Evolutionary conservation across 2,888 invertebrate genomes (phyloP), one percentile per base, ranked within the genome.

Genomic region (Tetropium fuscum): DNA sequence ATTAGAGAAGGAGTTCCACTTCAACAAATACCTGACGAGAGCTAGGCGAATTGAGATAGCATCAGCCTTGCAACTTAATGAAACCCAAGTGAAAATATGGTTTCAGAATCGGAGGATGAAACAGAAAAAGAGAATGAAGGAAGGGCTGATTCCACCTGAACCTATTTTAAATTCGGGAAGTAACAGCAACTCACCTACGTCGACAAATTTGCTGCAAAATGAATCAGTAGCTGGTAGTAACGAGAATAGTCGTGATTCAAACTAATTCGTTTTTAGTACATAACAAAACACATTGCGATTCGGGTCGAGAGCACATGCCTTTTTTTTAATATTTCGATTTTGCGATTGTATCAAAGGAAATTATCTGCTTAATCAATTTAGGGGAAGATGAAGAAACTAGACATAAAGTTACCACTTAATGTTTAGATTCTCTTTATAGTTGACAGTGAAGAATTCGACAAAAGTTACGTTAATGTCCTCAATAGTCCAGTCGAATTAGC

Each of bases 21-120:
- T 97, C 84, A 98, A 98, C 85, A 98, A 97, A 84, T 99, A 99
- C 85, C 88, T 99, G 76, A 99, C 98, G 30, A 85, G 98, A 71
- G 98, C 97, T 30, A 86, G 98, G 69, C 87, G 99, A 74, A 98
- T 98, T 80, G 99, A 99, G 83, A 99, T 99, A 70, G 99, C 99
- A 0, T 94, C 95, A 1, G 93, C 97, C 2, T 84, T 99, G 53
- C 95, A 97, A 78, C 88, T 99, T 49, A 98, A 98, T 83, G 98
- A 98, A 82, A 97, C 98, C 1, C 98, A 98, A 86, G 86, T 88
- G 60, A 97, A 97, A 83, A 97, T 98, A 71, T 98, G 98, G 98
- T 98, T 98, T 81, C 98, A 99, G 82, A 98, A 98, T 80, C 86
- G 98, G 70, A 86, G 98, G 73, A 98, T 98, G 98, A 98, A 98